Conservation (phyloP, 1,140 invertebrate genomes). For the Temnothorax nylanderi region DNA sequence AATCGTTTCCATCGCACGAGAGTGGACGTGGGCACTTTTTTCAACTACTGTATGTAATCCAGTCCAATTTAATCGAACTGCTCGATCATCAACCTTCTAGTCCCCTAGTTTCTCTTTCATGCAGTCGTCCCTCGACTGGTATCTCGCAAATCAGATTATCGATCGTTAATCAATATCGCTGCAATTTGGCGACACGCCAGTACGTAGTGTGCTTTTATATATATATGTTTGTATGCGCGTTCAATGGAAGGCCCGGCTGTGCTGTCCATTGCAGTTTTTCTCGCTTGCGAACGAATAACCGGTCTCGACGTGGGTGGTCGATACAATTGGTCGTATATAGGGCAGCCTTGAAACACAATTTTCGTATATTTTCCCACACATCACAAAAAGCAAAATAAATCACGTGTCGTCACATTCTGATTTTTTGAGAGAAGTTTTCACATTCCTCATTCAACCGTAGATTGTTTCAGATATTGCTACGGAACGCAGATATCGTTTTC, state of each 20-base stretch:
- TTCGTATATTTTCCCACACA: neutral
- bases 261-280: slow-evolving; percentile 38
- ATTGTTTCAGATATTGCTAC: slow-evolving; percentile 17
- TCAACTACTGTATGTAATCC: slow-evolving; percentile 19
- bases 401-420: neutral
- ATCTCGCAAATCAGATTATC: slow-evolving; percentile 78
- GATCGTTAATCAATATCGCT: slow-evolving; percentile 80
- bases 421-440: neutral
- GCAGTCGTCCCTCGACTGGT: slow-evolving; percentile 34
- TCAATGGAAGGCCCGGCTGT: neutral
- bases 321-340: slow-evolving; percentile 39
- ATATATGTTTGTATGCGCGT: neutral
- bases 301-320: neutral
- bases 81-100: slow-evolving; percentile 31
- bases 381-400: neutral
- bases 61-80: slow-evolving; percentile 45
- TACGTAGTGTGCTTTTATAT: neutral
- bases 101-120: neutral
- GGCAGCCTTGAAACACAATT: neutral
- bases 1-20: neutral
- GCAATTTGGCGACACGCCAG: slow-evolving; percentile 73
- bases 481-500: slow-evolving; percentile 22
- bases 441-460: neutral
- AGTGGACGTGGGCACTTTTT: slow-evolving; percentile 1
- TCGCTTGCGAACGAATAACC: slow-evolving; percentile 33